Base-by-base conservation (phyloP, 2,797 vertebrate species). In the Scolopax rusticola region DNA sequence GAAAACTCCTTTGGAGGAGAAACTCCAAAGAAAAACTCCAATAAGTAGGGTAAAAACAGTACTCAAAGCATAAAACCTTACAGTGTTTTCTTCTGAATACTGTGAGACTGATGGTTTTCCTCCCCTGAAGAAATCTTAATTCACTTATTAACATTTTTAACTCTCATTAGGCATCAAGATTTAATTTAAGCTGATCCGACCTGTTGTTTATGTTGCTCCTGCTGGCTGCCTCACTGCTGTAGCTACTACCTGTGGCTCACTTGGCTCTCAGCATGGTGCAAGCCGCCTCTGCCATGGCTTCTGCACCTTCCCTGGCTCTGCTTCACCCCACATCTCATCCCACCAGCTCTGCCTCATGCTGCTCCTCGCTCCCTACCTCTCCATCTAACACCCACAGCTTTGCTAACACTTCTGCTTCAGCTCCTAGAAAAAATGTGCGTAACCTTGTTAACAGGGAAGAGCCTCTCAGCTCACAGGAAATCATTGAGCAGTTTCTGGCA, bases 211-310 rank as follows among this genome's bases (percentile, higher is more conserved):
- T 23, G 41, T n/a, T 77, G 33, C 8, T 90, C 21, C 19, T 60
- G 48, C 61, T 54, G 63, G 20, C 75, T 91, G 41, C 36, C 28
- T 71, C 32, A 14, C 51, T 54, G 73, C 38, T 17, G 24, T 30
- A 84, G 27, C 30, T 74, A 60, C 51, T 81, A n/a, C 36, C 30
- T n/a, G 36, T 0, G 1, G 18, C 80, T 86, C 27, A 8, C 38
- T 60, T 2, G 6, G 24, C 23, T 77, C 63, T 19, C 33, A 47
- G 47, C 3, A 1, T 24, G 1, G 0, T 11, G 10, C 2, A 2
- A 68, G 36, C 21, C 4, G 3, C 61, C 47, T 61, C 15, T 45
- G 56, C 28, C 38, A 25, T 65, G 54, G 67, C 12, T 78, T 57
- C 81, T 75, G 18, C 5, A 4, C 9, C 45, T 13, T 82, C 21